These are phyloP conservation scores for Crocallis elinguaria DNA, from an alignment of 2,888 invertebrate species.

Conservation along the genomic window DNA sequence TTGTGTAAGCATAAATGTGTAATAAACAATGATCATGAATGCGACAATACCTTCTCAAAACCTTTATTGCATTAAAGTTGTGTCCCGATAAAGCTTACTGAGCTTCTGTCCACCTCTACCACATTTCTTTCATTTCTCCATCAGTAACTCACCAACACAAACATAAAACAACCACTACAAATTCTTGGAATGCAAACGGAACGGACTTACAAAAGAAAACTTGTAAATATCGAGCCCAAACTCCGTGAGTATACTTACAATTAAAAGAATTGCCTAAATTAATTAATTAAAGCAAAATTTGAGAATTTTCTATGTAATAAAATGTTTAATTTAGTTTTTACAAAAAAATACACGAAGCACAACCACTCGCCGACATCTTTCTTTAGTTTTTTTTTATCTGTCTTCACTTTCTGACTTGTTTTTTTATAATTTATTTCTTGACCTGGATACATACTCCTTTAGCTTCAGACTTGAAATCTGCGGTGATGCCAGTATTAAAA, in stretches of 20 bases:
- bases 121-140: slow-evolving; percentile 70
- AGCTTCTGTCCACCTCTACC: slow-evolving; percentile 64
- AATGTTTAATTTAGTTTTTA: slow-evolving; percentile 39
- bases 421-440: too few relatives aligned
- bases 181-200: slow-evolving; percentile 56
- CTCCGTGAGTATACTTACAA: background rate
- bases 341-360: slow-evolving; percentile 63
- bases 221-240: background rate
- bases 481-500: too few relatives aligned
- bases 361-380: slow-evolving; percentile 75
- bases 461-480: background rate
- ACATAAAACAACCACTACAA: slow-evolving; percentile 73
- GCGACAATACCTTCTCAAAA: slow-evolving; percentile 56
- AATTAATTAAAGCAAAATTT: slow-evolving; percentile 3
- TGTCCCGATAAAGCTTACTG: slow-evolving; percentile 45
- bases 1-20: slow-evolving; percentile 41
- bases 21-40: slow-evolving; percentile 5
- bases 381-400: slow-evolving; percentile 23
- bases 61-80: slow-evolving; percentile 43
- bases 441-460: too few relatives aligned
- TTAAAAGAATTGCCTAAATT: background rate
- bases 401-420: background rate
- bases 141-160: slow-evolving; percentile 73
- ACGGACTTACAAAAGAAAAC: slow-evolving; percentile 26
- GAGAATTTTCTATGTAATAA: slow-evolving; percentile 5